Evolutionary conservation across 2,888 invertebrate genomes (phyloP).

Genomic region (Dryobotodes eremita): DNA sequence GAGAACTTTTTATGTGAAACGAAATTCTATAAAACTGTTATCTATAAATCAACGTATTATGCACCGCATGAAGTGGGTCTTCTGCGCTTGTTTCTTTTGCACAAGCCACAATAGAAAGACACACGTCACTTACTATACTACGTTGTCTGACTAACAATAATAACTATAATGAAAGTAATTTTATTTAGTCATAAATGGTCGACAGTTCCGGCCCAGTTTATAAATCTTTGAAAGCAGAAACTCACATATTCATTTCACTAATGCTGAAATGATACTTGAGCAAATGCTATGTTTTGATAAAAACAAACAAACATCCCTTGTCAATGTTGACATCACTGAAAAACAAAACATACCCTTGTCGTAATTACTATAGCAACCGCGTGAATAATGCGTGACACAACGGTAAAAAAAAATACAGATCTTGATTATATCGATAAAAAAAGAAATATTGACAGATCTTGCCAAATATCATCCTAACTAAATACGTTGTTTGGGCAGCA

Average conservation of each 20-base stretch:
- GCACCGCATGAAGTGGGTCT: slow-evolving; percentile 12
- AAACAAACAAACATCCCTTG: not conserved
- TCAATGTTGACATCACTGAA: not conserved
- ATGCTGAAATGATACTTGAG: slow-evolving; percentile 23
- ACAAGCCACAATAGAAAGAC: slow-evolving; percentile 32
- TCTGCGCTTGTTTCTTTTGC: slow-evolving; percentile 31
- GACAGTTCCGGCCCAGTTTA: slow-evolving; percentile 45
- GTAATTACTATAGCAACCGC: not conserved
- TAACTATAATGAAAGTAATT: slow-evolving; percentile 58
- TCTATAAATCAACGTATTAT: no score
- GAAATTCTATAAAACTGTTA: no score
- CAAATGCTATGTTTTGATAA: not conserved
- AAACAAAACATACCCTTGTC: slow-evolving; percentile 9
- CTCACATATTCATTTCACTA: slow-evolving; percentile 6
- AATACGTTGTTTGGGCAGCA: slow-evolving; percentile 10
- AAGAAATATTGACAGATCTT: not conserved
- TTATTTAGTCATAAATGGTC: slow-evolving; percentile 32
- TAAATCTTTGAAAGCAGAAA: slow-evolving; percentile 32
- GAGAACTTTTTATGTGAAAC: no score
- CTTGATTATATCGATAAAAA: not conserved
- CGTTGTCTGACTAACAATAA: slow-evolving; percentile 56
- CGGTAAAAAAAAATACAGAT: no score
- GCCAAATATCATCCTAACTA: slow-evolving; percentile 1
- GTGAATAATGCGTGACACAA: no score
- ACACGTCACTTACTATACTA: slow-evolving; percentile 43